Evolutionary conservation across 2,888 invertebrate genomes (phyloP).

Genomic region (Diogma glabrata): DNA sequence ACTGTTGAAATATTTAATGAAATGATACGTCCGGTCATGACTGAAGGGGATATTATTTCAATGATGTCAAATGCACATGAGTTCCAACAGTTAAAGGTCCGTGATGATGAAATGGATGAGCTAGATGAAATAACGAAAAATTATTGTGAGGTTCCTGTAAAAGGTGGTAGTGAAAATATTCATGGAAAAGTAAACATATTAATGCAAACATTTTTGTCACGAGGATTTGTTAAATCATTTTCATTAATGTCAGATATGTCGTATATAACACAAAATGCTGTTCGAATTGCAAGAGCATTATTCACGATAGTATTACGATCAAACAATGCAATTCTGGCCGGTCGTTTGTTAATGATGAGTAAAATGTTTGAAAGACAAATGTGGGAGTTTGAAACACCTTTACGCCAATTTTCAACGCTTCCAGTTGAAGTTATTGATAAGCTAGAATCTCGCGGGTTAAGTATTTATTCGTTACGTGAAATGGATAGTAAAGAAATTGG

Average conservation of each 20-base stretch:
- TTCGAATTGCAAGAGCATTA: slow-evolving; percentile 78
- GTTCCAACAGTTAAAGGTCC: slow-evolving; percentile 88
- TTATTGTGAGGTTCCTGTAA: slow-evolving; percentile 66
- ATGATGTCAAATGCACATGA: slow-evolving; percentile 89
- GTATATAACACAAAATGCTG: slow-evolving; percentile 61
- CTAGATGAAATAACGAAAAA: slow-evolving; percentile 63
- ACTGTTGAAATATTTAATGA: slow-evolving; percentile 91
- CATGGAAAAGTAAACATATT: slow-evolving; percentile 93
- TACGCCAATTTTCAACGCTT: slow-evolving; percentile 73
- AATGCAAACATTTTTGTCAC: slow-evolving; percentile 78
- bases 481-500: slow-evolving; percentile 83
- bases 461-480: slow-evolving; percentile 67
- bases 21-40: slow-evolving; percentile 66
- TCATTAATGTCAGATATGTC: slow-evolving; percentile 34
- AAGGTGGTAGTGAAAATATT: slow-evolving; percentile 77
- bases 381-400: slow-evolving; percentile 78
- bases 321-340: slow-evolving; percentile 83
- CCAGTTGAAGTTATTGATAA: slow-evolving; percentile 68
- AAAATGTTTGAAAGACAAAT: slow-evolving; percentile 88
- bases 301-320: slow-evolving; percentile 87
- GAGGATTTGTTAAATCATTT: slow-evolving; percentile 56
- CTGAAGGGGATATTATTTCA: slow-evolving; percentile 72
- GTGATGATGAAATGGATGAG: slow-evolving; percentile 92
- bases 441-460: slow-evolving; percentile 64
- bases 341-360: slow-evolving; percentile 70